These are phyloP conservation scores for Panthera leo DNA, from an alignment of 2,113 vertebrate genomes.

Conservation along the genomic window DNA sequence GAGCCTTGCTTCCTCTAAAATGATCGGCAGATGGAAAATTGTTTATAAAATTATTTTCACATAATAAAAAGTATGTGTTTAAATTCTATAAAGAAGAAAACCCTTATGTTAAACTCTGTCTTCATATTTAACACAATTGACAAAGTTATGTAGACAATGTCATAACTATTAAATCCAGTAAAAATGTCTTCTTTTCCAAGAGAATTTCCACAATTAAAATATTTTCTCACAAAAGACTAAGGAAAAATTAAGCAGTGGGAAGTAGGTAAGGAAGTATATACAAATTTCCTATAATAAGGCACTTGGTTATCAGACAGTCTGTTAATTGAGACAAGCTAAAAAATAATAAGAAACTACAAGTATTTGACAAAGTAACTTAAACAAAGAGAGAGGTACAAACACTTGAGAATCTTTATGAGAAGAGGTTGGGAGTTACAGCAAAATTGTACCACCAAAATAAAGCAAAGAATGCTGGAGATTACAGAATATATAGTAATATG, in stretches of 20 bases:
- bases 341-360: not conserved
- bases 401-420: not conserved
- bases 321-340: not conserved
- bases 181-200: not conserved
- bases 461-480: not conserved
- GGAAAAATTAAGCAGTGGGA: not conserved
- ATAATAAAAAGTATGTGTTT: slow-evolving; percentile 51
- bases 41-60: slow-evolving; percentile 57
- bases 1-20: slow-evolving; percentile 44
- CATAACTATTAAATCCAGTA: not conserved
- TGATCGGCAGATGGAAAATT: slow-evolving; percentile 64
- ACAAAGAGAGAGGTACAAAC: not conserved
- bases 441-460: not conserved
- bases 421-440: not conserved
- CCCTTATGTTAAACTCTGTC: slow-evolving; percentile 46
- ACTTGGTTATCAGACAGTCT: not conserved
- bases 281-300: not conserved
- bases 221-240: not conserved
- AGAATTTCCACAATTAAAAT: not conserved
- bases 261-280: not conserved
- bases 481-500: not conserved
- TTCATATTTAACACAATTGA: slow-evolving; percentile 34
- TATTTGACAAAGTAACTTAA: not conserved
- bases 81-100: slow-evolving; percentile 26
- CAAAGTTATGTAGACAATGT: not conserved